These are phyloP conservation scores for Calcarius lapponicus DNA, from an alignment of 2,797 vertebrate species.

Conservation along the genomic window DNA sequence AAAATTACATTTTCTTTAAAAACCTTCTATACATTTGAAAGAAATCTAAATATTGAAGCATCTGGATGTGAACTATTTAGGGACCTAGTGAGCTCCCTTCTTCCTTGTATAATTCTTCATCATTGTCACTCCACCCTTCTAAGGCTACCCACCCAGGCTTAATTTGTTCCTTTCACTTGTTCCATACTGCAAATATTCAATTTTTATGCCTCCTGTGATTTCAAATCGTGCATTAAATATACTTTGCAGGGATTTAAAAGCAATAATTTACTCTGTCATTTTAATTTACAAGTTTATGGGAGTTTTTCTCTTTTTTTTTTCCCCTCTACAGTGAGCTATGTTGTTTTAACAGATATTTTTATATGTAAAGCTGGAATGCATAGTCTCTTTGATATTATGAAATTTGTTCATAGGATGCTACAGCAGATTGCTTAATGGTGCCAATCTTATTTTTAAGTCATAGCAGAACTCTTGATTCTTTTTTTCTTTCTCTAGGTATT, in stretches of 20 bases:
- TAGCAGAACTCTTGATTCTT: background rate
- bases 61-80: background rate
- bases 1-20: background rate
- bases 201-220: background rate
- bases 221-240: background rate
- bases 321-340: background rate
- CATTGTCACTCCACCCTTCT: background rate
- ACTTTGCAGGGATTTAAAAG: background rate
- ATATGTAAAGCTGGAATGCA: background rate
- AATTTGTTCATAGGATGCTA: background rate
- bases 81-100: background rate
- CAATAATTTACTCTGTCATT: background rate
- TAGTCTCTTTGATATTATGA: background rate
- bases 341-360: background rate
- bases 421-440: background rate
- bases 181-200: background rate
- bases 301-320: background rate
- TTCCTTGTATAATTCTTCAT: background rate
- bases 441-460: background rate
- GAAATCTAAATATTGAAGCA: background rate
- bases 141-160: background rate
- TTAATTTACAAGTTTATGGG: background rate
- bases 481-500: background rate
- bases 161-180: slow-evolving; percentile 10
- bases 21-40: background rate